Evolutionary conservation across 2,113 vertebrate genomes (phyloP), one percentile per base, ranked within the genome.

Genomic region (Pao palembangensis): DNA sequence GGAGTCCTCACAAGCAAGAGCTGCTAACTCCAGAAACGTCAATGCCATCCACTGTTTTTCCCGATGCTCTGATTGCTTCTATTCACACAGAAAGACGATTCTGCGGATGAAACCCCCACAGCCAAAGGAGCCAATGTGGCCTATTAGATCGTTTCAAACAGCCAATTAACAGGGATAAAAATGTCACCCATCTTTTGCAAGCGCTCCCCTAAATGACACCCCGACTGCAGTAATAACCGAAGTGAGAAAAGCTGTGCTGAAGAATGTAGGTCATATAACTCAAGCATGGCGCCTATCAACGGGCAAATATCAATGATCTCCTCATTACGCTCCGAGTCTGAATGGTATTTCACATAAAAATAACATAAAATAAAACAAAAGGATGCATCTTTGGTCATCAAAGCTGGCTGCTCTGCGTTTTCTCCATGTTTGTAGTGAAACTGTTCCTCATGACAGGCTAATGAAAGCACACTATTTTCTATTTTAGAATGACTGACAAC

Each of bases 61-160:
- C 44, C 6, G 68, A 76, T 78, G 47, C 52, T 42, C 69, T 73
- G 80, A 87, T 78, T 87, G 65, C 75, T 68, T 76, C 71, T 55
- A 82, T 76, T 77, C 75, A 67, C 67, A 58, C 71, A 80, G 73
- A 69, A 82, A 69, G 75, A 62, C 59, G 69, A 58, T 64, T 6
- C 34, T 38, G 60, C 41, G 56, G 62, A 82, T 76, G 69, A 83
- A 79, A 82, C 77, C 59, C 60, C n/a, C 61, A 7, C 18, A 68
- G 68, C 44, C 46, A 68, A 73, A 81, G 64, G 62, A 47, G 44
- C 15, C 15, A 17, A 47, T 54, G 58, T 71, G 71, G 52, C 69
- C 60, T 61, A 75, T 75, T 66, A 75, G 61, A 57, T 79, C 51
- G 69, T 67, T 75, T 54, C 42, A 80, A 65, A 61, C 69, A 58